A percentile compares a stretch with the other conserved stretches of the same genome.
These are phyloP conservation scores for Trematocara macrostoma DNA, from an alignment of 2,113 vertebrate species.

Conservation along the genomic window DNA sequence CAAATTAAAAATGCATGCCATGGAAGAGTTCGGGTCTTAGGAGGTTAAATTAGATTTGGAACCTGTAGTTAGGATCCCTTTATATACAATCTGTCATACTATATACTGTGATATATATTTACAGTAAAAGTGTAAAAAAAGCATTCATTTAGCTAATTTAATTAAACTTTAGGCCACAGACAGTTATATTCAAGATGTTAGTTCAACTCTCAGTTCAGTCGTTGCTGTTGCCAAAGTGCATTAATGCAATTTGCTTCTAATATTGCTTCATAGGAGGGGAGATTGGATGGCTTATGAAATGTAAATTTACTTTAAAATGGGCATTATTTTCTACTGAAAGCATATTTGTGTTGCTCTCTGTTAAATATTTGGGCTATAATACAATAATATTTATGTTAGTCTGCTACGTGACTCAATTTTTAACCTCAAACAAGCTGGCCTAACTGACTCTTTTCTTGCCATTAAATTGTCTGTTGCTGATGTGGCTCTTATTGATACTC, in stretches of 20 bases:
- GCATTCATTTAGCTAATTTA: not conserved
- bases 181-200: not conserved
- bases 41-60: not conserved
- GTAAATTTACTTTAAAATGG: not conserved
- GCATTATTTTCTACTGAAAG: not conserved
- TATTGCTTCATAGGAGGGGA: not conserved
- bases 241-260: not conserved
- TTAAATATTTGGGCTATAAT: not conserved
- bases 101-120: not conserved
- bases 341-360: not conserved
- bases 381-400: not conserved
- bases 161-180: not conserved
- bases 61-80: not conserved
- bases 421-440: not conserved
- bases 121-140: not conserved
- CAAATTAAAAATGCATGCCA: too few relatives aligned
- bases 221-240: not conserved
- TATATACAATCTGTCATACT: not conserved
- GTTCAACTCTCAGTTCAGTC: not conserved
- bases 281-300: not conserved
- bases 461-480: conserved; percentile 9
- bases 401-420: not conserved
- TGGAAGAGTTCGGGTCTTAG: too few relatives aligned
- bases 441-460: not conserved
- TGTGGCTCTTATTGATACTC: not conserved